Evolutionary conservation across 2,797 vertebrate genomes (phyloP).

Genomic region (Bradypodion ventrale): DNA sequence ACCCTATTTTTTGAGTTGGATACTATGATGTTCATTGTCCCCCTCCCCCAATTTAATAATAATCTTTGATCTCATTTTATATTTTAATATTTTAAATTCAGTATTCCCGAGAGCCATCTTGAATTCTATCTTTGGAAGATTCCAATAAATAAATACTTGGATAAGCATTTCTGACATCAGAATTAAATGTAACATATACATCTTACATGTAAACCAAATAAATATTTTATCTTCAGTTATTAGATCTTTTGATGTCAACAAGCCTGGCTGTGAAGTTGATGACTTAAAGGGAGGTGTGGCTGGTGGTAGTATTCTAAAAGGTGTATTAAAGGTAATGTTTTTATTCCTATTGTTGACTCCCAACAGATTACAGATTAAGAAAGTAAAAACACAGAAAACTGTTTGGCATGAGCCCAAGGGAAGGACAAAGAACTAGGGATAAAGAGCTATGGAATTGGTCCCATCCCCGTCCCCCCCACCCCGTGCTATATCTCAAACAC

Average conservation of each 20-base stretch:
- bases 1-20: too few relatives aligned
- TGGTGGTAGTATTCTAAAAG: constrained; percentile 97
- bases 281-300: constrained; percentile 98
- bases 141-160: background rate
- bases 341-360: background rate
- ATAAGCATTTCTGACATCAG: background rate
- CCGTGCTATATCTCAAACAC: too few relatives aligned
- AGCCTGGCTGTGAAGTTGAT: constrained; percentile 98
- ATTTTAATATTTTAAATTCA: too few relatives aligned
- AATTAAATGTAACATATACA: background rate
- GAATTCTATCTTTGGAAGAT: too few relatives aligned
- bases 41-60: too few relatives aligned
- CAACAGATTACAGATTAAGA: background rate
- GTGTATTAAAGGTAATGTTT: constrained; percentile 91
- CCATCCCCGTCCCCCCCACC: too few relatives aligned
- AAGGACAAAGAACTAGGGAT: background rate
- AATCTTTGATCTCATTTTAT: too few relatives aligned
- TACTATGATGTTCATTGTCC: too few relatives aligned
- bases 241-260: constrained; percentile 98
- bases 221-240: constrained; percentile 82
- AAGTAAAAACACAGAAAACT: background rate
- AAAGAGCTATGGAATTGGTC: background rate
- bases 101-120: too few relatives aligned
- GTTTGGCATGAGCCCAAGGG: background rate
- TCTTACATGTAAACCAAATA: background rate